Evolutionary conservation across 1,140 invertebrate genomes (phyloP).

Genomic region (Oppia nitens): DNA sequence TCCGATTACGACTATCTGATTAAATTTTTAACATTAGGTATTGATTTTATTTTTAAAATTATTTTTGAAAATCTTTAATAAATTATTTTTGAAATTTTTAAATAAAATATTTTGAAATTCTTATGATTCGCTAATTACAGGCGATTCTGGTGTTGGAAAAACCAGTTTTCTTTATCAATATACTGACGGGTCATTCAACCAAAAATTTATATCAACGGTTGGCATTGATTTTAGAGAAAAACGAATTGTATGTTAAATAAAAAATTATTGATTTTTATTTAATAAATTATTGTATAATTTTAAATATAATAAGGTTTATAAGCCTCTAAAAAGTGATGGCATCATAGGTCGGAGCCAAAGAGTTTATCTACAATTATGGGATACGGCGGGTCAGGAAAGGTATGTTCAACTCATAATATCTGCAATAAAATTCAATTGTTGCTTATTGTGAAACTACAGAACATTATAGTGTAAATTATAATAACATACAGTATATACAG

Average conservation of each 20-base stretch:
- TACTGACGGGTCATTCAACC: slow-evolving; percentile 77
- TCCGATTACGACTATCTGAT: slow-evolving; percentile 88
- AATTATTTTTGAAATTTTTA: background rate
- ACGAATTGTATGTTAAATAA: slow-evolving; percentile 52
- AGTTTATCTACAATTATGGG: slow-evolving; percentile 84
- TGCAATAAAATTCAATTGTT: too few relatives aligned
- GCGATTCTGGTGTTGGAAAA: slow-evolving; percentile 83
- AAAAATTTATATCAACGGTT: slow-evolving; percentile 87
- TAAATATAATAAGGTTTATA: slow-evolving; percentile 44
- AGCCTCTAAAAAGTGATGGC: slow-evolving; percentile 36
- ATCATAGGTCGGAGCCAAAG: slow-evolving; percentile 54
- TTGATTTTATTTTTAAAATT: background rate
- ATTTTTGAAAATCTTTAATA: background rate
- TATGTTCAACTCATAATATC: too few relatives aligned
- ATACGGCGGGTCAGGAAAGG: slow-evolving; percentile 51
- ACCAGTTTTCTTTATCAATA: slow-evolving; percentile 88
- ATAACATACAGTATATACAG: too few relatives aligned
- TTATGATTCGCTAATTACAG: slow-evolving; percentile 25
- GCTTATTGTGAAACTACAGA: too few relatives aligned
- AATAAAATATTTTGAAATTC: background rate
- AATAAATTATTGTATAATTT: background rate
- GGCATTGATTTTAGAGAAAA: slow-evolving; percentile 96
- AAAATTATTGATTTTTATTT: slow-evolving; percentile 8
- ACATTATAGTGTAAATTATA: too few relatives aligned
- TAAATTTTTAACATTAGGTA: slow-evolving; percentile 67